Conservation (phyloP, 2,797 vertebrate species). For the Clamator glandarius region DNA sequence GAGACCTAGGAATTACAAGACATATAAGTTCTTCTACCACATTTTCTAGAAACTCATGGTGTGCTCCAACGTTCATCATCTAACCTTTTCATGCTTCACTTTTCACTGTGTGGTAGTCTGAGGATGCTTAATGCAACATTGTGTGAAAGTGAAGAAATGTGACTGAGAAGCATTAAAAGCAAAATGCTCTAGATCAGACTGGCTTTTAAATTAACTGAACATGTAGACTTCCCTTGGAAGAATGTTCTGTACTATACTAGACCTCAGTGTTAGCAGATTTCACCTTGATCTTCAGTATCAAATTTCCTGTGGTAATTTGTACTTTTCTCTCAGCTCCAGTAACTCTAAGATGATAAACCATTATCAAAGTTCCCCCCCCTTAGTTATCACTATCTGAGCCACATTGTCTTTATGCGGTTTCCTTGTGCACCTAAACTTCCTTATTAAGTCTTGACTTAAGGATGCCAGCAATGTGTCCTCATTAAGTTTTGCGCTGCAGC, state of each 20-base stretch:
- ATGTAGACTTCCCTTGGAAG: constrained; percentile 41
- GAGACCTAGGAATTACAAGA: not conserved
- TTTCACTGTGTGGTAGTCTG: not conserved
- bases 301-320: not conserved
- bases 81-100: not conserved
- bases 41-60: not conserved
- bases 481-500: constrained; percentile 56
- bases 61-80: not conserved
- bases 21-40: not conserved
- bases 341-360: not conserved
- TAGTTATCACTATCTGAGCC: constrained; percentile 45
- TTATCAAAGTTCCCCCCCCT: not conserved
- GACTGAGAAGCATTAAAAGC: not conserved
- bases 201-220: not conserved
- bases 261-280: constrained; percentile 53
- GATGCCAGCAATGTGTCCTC: constrained; percentile 64
- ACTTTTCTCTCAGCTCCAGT: not conserved
- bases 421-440: constrained; percentile 16
- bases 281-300: not conserved
- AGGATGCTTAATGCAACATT: not conserved
- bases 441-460: constrained; percentile 70
- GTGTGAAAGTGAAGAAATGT: not conserved
- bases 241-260: constrained; percentile 34
- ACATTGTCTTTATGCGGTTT: not conserved
- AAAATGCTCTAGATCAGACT: not conserved